Evolutionary conservation across 2,888 invertebrate species (phyloP).

Genomic region (Dione juno): DNA sequence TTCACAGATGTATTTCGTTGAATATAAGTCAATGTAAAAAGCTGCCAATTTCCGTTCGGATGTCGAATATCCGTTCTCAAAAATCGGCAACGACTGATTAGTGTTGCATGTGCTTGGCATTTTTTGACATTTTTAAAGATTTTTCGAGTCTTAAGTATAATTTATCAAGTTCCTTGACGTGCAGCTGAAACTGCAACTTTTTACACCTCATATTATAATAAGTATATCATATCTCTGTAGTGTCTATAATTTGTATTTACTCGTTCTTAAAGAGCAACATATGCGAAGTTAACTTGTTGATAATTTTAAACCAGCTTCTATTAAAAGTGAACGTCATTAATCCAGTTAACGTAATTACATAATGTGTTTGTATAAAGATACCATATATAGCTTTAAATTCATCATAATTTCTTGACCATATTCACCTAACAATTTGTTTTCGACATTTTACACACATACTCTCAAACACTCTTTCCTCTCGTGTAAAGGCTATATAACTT

Average conservation of each 20-base stretch:
- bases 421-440: no score
- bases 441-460: no score
- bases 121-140: slow-evolving; percentile 71
- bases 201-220: slow-evolving; percentile 54
- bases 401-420: background rate
- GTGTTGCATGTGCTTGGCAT: slow-evolving; percentile 70
- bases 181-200: slow-evolving; percentile 66
- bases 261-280: background rate
- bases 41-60: slow-evolving; percentile 80
- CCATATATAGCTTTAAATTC: background rate
- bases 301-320: background rate
- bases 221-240: slow-evolving; percentile 21
- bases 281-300: background rate
- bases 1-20: slow-evolving; percentile 26
- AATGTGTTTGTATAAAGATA: background rate
- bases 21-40: slow-evolving; percentile 63
- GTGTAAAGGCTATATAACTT: no score
- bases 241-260: slow-evolving; percentile 27
- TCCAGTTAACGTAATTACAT: background rate
- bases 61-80: slow-evolving; percentile 76
- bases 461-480: no score
- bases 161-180: slow-evolving; percentile 69
- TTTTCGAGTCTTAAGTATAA: slow-evolving; percentile 61
- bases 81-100: slow-evolving; percentile 78
- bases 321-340: background rate